Evolutionary conservation across 2,888 invertebrate species (phyloP), one percentile per base, ranked within the genome.

Genomic region (Arctia plantaginis): DNA sequence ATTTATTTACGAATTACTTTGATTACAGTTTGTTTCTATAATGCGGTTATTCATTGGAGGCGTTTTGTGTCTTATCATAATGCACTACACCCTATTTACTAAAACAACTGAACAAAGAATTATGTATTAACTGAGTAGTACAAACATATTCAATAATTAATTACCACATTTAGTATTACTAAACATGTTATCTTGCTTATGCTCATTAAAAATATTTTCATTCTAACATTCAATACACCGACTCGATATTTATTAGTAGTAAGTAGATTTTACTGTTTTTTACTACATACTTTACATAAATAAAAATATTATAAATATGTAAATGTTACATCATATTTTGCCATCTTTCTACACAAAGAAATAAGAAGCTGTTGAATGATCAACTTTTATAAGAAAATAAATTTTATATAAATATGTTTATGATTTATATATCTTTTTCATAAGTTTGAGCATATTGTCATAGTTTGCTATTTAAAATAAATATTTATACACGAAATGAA

Each of bases 361-460:
- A 59, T 41, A 69, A 75, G 27, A 80, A 76, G 64, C 30, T 35
- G 65, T 51, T 59, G 1, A 18, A 44, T 51, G 13, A 69, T 72
- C 55, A 62, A 51, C 27, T 30, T 44, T 35, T 69, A 44, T 77
- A 81, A 73, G 51, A 80, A 80, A 78, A 78, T 80, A 39, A 74
- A 74, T 66, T 44, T 71, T 69, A 27, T 69, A 75, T 73, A 71
- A 66, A n/a, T 65, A 72, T 67, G 59, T 66, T 39, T 30, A 51
- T 35, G 79, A 75, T 71, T 33, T 73, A 75, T 77, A 75, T 65
- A 77, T 78, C 80, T 51, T 80, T 74, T 86, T 89, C 85, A 87
- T 89, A 90, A 89, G 86, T 87, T 85, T 85, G 81, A 82, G 77
- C 78, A 90, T 93, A 92, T 93, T 93, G 92, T 92, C 92, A 89